These are phyloP conservation scores for Carcina quercana DNA, from an alignment of 2,888 invertebrate species.

Conservation along the genomic window DNA sequence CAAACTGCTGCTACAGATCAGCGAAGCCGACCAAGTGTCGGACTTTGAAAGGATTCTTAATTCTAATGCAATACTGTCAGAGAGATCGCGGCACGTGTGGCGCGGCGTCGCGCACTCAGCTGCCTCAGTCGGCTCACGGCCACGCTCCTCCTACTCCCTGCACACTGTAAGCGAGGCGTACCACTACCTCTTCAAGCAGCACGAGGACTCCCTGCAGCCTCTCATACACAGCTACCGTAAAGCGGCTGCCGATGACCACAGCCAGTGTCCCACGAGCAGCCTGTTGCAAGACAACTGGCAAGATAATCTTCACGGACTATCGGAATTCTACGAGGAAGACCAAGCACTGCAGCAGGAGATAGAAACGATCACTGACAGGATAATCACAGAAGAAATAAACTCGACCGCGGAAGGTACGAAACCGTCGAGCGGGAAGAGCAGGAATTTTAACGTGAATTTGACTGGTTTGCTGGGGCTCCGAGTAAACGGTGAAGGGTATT, in stretches of 20 bases:
- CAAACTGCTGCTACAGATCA: conserved; percentile 70
- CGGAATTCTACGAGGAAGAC: conserved; percentile 70
- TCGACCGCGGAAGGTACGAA: conserved; percentile 24
- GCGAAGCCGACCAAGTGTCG: conserved; percentile 75
- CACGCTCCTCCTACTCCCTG: conserved; percentile 59
- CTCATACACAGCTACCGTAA: conserved; percentile 54
- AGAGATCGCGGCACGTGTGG: conserved; percentile 60
- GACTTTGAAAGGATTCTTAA: conserved; percentile 79
- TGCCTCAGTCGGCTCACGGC: conserved; percentile 47
- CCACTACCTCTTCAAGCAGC: conserved; percentile 58
- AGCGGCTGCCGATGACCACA: conserved; percentile 28
- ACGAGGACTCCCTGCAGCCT: conserved; percentile 62
- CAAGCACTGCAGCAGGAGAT: conserved; percentile 46
- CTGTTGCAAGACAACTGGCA: conserved; percentile 48
- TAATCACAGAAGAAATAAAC: conserved; percentile 43
- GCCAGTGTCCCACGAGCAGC: conserved; percentile 32
- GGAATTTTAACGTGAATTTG: conserved; percentile 61
- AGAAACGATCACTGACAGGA: conserved; percentile 49
- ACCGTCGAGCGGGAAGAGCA: conserved; percentile 30
- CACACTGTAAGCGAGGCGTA: conserved; percentile 59
- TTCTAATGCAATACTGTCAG: conserved; percentile 70
- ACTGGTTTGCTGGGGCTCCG: conserved; percentile 52
- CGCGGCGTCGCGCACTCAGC: conserved; percentile 42
- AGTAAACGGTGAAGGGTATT: conserved; percentile 50
- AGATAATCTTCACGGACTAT: conserved; percentile 57